Base-by-base conservation (phyloP, 1,140 invertebrate genomes). In the Drosophila persimilis region DNA sequence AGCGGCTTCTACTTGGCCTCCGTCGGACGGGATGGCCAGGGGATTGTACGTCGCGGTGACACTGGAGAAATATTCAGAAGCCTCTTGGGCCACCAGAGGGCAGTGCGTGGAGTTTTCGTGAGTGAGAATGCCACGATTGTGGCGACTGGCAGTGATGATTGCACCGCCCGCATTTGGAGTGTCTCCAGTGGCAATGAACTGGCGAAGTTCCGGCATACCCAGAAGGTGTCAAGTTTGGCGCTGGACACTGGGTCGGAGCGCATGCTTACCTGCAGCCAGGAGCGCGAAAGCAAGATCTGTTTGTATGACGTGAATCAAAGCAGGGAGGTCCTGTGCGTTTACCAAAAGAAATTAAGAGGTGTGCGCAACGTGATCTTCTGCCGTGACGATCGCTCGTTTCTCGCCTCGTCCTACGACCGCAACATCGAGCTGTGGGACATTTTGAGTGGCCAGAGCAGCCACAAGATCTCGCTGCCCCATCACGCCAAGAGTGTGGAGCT, bases 41-140 rank as follows among this genome's bases (percentile, higher is more conserved):
- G 98, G 7, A 98, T 99, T 97, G 92, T 99, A 64, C 94, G 98
- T 24, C 97, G 99, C 92, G 98, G 98, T 29, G 97, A 98, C 89
- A 99, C 98, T 26, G 98, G 98, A 45, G 97, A 99, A 92, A 99
- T 97, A 97, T 97, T 99, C 85, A 98, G 97, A 67, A 98, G 97
- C 9, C 99, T 99, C 91, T 6, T 97, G 91, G 97, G 97, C 8
- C 98, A 99, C 89, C 98, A 98, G 92, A 97, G 97, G 54, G 97
- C 97, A 54, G 97, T 99, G 43, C 99, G 98, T 97, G 97, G 98
- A 72, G 98, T 99, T 60, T 96, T 96, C 54, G 92, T 99, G 56
- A 98, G 98, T 92, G 92, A 93, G 77, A 94, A 97, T 85, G 98
- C 97, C 4, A 96, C 96, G 3, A 94, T 94, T 81, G 97, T 98